Conservation (phyloP, 2,113 vertebrate genomes). For the Daphoenositta chrysoptera region DNA sequence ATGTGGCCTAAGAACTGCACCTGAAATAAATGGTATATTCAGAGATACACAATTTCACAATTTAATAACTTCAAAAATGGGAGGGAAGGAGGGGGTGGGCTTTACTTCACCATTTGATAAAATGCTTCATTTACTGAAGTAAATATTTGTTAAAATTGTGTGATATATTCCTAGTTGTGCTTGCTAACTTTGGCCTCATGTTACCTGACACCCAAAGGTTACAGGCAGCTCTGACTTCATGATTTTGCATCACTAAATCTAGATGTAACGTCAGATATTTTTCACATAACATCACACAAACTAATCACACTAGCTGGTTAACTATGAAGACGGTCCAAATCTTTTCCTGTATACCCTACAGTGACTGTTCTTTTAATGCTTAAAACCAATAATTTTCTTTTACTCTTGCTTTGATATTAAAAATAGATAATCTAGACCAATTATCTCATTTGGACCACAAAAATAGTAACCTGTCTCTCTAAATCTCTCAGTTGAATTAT, state of each 20-base stretch:
- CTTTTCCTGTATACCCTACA: background rate
- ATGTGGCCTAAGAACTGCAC: background rate
- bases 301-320: background rate
- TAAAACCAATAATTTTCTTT: background rate
- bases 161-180: background rate
- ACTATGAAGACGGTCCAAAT: background rate
- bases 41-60: background rate
- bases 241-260: background rate
- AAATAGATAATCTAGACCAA: background rate
- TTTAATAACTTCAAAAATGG: background rate
- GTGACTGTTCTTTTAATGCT: background rate
- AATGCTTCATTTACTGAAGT: background rate
- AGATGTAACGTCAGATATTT: background rate
- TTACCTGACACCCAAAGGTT: background rate
- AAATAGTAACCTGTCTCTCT: background rate
- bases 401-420: background rate
- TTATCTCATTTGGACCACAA: background rate
- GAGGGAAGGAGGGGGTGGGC: fast-evolving
- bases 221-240: background rate
- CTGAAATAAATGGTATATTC: background rate
- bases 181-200: background rate
- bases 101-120: background rate
- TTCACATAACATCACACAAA: fast-evolving
- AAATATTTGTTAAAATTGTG: background rate
- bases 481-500: background rate